Conservation (phyloP, 2,888 invertebrate species). For the Lepeophtheirus nordmannii region DNA sequence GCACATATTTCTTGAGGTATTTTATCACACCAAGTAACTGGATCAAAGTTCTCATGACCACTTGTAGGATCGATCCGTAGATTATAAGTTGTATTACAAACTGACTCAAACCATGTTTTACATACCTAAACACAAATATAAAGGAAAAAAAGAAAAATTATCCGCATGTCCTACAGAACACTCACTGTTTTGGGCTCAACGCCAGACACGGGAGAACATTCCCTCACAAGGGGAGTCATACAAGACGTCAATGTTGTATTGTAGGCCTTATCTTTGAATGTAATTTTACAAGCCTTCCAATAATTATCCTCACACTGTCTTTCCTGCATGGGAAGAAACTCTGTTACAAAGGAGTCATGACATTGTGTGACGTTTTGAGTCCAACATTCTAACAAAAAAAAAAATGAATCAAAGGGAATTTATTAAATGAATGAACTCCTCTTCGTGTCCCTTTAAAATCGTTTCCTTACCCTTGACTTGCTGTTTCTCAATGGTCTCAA, state of each 20-base stretch:
- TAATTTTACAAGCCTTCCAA: conserved; percentile 23
- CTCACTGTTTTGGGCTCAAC: neutral
- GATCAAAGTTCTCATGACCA: conserved; percentile 7
- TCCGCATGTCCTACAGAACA: neutral
- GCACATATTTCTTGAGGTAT: conserved; percentile 17
- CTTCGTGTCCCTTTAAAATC: too few species aligned
- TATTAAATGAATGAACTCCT: neutral
- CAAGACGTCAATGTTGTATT: conserved; percentile 18
- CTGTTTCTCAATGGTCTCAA: conserved; percentile 20
- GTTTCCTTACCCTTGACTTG: neutral
- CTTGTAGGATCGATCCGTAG: neutral
- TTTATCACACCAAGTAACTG: conserved; percentile 20
- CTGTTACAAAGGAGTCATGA: conserved; percentile 20
- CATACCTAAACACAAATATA: neutral
- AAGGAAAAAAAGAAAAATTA: neutral
- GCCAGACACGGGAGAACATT: conserved; percentile 3
- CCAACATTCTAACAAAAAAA: conserved; percentile 7
- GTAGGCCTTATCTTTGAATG: conserved; percentile 20
- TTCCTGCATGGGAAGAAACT: conserved; percentile 18
- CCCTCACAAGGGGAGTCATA: conserved; percentile 13
- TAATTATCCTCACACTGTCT: conserved; percentile 19
- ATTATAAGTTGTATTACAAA: conserved; percentile 19
- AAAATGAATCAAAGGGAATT: neutral
- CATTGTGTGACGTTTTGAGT: conserved; percentile 20
- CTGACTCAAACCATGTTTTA: conserved; percentile 23